Percentiles rank a stretch among this genome's conserved stretches.
Conservation (phyloP, 2,888 invertebrate species). For the Dioctria rufipes region DNA sequence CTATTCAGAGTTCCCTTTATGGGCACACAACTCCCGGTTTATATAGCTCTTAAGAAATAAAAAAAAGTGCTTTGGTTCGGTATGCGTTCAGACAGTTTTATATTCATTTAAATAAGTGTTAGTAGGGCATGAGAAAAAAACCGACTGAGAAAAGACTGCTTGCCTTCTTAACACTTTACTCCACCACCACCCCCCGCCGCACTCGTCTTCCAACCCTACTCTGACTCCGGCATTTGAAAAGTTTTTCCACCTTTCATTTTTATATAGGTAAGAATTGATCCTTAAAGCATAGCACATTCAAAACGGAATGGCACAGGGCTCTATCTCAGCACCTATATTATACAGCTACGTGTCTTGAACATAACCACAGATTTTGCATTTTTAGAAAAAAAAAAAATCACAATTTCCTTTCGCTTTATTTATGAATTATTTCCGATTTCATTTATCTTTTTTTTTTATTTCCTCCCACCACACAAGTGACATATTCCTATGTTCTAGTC, state of each 20-base stretch:
- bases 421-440: slow-evolving; percentile 64
- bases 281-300: neutral
- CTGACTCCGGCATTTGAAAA: neutral
- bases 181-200: slow-evolving; percentile 2
- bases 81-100: slow-evolving; percentile 33
- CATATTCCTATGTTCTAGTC: neutral
- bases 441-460: slow-evolving; percentile 59
- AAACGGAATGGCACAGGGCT: neutral
- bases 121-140: slow-evolving; percentile 38
- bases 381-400: slow-evolving; percentile 60
- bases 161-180: neutral
- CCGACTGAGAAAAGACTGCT: slow-evolving; percentile 8
- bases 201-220: neutral
- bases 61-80: neutral
- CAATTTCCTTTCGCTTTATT: slow-evolving; percentile 62
- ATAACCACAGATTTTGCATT: slow-evolving; percentile 48
- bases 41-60: neutral
- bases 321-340: neutral
- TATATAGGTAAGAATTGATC: slow-evolving; percentile 23
- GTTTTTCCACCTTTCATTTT: no score
- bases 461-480: no score
- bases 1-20: slow-evolving; percentile 53
- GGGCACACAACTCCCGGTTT: neutral
- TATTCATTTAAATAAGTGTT: slow-evolving; percentile 36
- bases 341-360: neutral